phyloP scores from a whole-genome alignment of 1,140 invertebrate genomes.

The Mycetomoellerius zeteki region DNA sequence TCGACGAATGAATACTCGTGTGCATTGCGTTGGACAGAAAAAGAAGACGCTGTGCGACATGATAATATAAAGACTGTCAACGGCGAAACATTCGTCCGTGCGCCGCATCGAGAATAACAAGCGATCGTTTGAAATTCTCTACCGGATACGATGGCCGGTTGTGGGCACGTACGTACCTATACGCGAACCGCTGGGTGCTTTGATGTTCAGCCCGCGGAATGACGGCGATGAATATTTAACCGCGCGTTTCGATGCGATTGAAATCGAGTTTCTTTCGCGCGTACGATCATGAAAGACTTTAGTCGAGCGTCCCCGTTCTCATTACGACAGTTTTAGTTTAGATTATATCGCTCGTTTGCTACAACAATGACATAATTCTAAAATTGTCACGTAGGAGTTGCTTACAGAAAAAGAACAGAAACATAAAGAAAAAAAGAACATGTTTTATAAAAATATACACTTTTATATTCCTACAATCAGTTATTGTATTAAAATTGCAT shows the following conservation, averaged over 20 bases:
- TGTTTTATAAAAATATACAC: no score
- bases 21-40: neutral
- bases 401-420: no score
- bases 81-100: conserved; percentile 57
- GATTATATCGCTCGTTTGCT: neutral
- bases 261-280: conserved; percentile 15
- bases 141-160: conserved; percentile 60
- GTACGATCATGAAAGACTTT: neutral
- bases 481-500: no score
- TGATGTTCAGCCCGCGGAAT: conserved; percentile 68
- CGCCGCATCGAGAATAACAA: conserved; percentile 66
- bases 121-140: conserved; percentile 70
- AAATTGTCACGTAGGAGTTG: neutral
- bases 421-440: no score
- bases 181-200: conserved; percentile 64
- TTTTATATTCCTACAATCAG: no score
- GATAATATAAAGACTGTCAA: conserved; percentile 52
- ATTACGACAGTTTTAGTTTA: neutral
- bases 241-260: conserved; percentile 22
- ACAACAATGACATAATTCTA: neutral
- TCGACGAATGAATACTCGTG: neutral
- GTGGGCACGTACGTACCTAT: conserved; percentile 54
- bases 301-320: neutral
- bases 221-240: conserved; percentile 75
- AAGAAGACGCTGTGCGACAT: neutral